Evolutionary conservation across 2,797 vertebrate genomes (phyloP), one percentile per base, ranked within the genome.

Genomic region (Crocidura indochinensis): DNA sequence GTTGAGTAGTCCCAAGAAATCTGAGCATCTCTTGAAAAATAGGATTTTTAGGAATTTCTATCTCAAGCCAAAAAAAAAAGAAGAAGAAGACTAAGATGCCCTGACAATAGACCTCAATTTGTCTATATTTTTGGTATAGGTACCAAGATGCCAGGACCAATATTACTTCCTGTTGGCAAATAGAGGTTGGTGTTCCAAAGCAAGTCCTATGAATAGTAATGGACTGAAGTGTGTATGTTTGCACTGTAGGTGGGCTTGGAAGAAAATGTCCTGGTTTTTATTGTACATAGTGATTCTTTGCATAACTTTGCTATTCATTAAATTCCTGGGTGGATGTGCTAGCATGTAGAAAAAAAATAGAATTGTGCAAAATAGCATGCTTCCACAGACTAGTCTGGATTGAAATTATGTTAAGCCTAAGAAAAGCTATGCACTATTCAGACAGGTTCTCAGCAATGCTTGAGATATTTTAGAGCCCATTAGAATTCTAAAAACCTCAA

Each of bases 281-380:
- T 74, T 89, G 77, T 24, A 69, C 62, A 92, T 27, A 82, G 62
- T 73, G 78, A 88, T 93, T 94, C 93, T 87, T 91, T 93, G 81
- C 91, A 87, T 94, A 90, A 88, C 81, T 96, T 95, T 92, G 84
- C 62, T 90, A 74, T 71, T 83, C 86, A 79, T 88, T 93, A 91
- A 93, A 88, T 94, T 88, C 91, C 88, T 95, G 62, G 71, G 26
- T 85, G 79, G 82, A 56, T 73, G 15, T 85, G 73, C 26, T 91
- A 88, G 77, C 53, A 53, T 82, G 91, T 67, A 87, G 93, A 53
- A 86, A 95, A 95, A 51, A 93, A 89, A 92, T 75, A 92, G 80
- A 90, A 15, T 49, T 65, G 64, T 78, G 49, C 31, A 92, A 85
- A 87, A 87, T 87, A 87, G 47, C 87, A 76, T 49, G 26, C 78